Evolutionary conservation across 2,888 invertebrate species (phyloP), one percentile per base, ranked within the genome.

Genomic region (Tetrapedia diversipes): DNA sequence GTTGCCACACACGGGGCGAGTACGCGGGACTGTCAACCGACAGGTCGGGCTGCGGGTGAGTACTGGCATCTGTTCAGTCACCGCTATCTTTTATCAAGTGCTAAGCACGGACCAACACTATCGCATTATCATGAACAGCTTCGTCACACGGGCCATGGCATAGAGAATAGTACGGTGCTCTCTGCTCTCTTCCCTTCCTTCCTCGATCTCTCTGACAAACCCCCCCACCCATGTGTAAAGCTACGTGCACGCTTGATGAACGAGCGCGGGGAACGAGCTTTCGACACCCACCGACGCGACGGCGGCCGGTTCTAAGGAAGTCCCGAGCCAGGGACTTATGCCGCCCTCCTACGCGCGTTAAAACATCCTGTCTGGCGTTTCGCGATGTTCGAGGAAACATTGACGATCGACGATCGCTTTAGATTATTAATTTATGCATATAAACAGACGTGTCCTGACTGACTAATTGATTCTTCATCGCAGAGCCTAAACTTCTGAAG

Each of bases 71-170:
- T 87, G 86, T 87, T 87, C 86, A 87, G 86, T 85, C 86, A 89
- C 87, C 85, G 90, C 91, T 89, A 91, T 91, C 91, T 91, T 91
- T 91, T 91, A 91, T 91, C 91, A 91, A 90, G 89, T 86, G 90
- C 88, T 89, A 87, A 89, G 87, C 87, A 85, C 87, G 82, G 83
- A 88, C 90, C 89, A 89, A 88, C 90, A 90, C 90, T 84, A 86
- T 88, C 87, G 85, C 89, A 86, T 88, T 85, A 86, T 87, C 86
- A 83, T 85, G 85, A 87, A 86, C 86, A 69, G 86, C 85, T 81
- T 84, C 84, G 84, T 88, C 83, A 83, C 70, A 80, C 83, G 79
- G 84, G 81, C 70, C 80, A 67, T 73, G 73, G 75, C 72, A 81
- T 69, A 78, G 80, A 80, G 81, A 77, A 77, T 80, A 80, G 80